Evolutionary conservation across 2,797 vertebrate genomes (phyloP), one percentile per base, ranked within the genome.

Genomic region (Lemur catta): DNA sequence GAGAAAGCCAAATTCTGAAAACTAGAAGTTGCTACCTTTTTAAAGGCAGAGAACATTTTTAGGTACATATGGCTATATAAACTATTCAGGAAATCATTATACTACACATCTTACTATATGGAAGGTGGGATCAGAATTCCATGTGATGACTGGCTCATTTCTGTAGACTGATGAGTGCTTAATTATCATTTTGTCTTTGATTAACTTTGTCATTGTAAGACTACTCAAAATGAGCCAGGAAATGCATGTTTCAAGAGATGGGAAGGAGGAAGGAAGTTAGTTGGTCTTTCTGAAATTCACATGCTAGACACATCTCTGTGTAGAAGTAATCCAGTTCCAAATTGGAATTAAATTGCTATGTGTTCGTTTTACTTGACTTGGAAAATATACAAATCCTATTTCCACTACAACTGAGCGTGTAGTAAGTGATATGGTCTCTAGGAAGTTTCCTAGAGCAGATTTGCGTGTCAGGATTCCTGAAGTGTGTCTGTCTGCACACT

Each of bases 291-390:
- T 93, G 84, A 92, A 86, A 96, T 95, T 74, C 69, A 76, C 50
- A 88, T 84, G 55, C 87, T 30, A 80, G 43, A 50, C 69, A 78
- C 89, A 28, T 92, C 55, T 95, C 86, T 80, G 43, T 74, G 17
- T 93, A 43, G 28, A 84, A 84, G 57, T 80, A 92, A 95, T 80
- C 67, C 80, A 76, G 55, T 88, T 96, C 74, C 87, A 92, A 92
- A 85, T 85, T 87, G 72, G 88, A 96, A 88, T 92, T 92, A 94
- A 94, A 97, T 90, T 93, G 82, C 57, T 98, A 5, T 86, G 41
- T 91, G 89, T 95, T 95, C 86, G 59, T 97, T 94, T 93, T 89
- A 67, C 74, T 84, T 18, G 20, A 67, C 65, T 94, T 88, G 72
- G 80, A 96, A 95, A 96, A 88, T 59, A 79, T 41, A 93, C 84